Evolutionary conservation across 2,113 vertebrate genomes (phyloP).

Genomic region (Coptodon rendalli): DNA sequence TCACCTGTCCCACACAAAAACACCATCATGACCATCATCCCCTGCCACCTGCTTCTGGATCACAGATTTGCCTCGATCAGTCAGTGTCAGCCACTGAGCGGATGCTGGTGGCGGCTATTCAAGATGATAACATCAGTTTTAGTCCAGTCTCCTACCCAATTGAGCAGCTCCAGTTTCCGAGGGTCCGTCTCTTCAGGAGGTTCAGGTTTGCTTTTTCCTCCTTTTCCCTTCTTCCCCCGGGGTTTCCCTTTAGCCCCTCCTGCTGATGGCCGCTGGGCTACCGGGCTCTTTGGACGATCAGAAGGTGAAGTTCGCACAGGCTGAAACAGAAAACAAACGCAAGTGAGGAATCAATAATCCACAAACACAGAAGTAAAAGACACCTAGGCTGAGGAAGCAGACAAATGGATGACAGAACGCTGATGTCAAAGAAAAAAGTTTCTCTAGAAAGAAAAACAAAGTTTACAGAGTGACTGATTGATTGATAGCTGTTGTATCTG

Average conservation of each 20-base stretch:
- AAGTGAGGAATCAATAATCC: neutral
- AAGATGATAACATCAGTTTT: neutral
- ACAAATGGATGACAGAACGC: neutral
- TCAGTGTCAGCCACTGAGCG: neutral
- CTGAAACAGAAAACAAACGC: conserved; percentile 48
- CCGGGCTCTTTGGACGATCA: conserved; percentile 81
- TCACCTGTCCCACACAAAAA: conserved; percentile 73
- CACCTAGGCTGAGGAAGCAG: neutral
- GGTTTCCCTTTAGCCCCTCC: conserved; percentile 81
- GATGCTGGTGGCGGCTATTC: neutral
- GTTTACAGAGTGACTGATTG: neutral
- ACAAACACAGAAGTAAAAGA: neutral
- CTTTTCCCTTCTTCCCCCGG: conserved; percentile 81
- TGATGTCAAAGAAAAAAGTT: neutral
- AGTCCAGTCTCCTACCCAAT: conserved; percentile 76
- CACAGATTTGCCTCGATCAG: neutral
- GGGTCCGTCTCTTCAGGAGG: conserved; percentile 89
- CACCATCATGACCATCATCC: conserved; percentile 43
- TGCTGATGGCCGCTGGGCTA: conserved; percentile 50
- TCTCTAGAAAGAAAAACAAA: neutral
- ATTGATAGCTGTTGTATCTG: neutral
- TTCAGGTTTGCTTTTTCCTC: conserved; percentile 81
- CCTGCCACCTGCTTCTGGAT: neutral
- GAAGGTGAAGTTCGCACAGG: conserved; percentile 73
- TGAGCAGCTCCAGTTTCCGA: conserved; percentile 89